Evolutionary conservation across 2,888 invertebrate genomes (phyloP), one percentile per base, ranked within the genome.

Genomic region (Aleiodes alternator): DNA sequence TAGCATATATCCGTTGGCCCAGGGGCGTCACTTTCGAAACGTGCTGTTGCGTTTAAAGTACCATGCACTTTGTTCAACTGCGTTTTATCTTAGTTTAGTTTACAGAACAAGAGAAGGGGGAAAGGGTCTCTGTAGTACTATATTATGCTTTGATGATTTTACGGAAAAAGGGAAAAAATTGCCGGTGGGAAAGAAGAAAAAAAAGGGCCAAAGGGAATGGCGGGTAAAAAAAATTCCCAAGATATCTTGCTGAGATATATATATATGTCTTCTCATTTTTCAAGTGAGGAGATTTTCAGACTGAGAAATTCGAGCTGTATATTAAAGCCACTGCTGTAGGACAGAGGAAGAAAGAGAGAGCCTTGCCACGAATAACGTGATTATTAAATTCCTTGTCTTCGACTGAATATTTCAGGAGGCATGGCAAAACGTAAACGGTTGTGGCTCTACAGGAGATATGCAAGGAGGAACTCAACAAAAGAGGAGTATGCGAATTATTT

Each of bases 361-460:
- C 34, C 16, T 34, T 8, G 48, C 23, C 61, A 34, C n/a, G 68
- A 43, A 64, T 68, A 73, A 76, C 66, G 38, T 53, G 70, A 76
- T 76, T 76, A 76, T 76, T 74, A 72, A 76, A 74, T 76, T 76
- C 73, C 57, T 48, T 43, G 59, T 73, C 53, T 71, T 56, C 70
- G 56, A 9, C 7, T 51, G 68, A 68, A 51, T 68, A 68, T 68
- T 51, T 68, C 16, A 68, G 31, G 9, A 14, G 31, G 29, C 50
- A 29, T 23, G 16, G 53, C 16, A 4, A 16, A 53, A 53, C 16
- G 31, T 1, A 51, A 51, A 51, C 31, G 51, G 50, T 50, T 51
- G 50, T 8, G 6, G 29, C n/a, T 23, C 23, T 51, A 11, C 12
- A 1, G 12, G 1, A 7, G 31, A 51, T 8, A 68, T 51, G 29